Base-by-base conservation (phyloP, 2,888 invertebrate species). In the Drosophila anomalata region DNA sequence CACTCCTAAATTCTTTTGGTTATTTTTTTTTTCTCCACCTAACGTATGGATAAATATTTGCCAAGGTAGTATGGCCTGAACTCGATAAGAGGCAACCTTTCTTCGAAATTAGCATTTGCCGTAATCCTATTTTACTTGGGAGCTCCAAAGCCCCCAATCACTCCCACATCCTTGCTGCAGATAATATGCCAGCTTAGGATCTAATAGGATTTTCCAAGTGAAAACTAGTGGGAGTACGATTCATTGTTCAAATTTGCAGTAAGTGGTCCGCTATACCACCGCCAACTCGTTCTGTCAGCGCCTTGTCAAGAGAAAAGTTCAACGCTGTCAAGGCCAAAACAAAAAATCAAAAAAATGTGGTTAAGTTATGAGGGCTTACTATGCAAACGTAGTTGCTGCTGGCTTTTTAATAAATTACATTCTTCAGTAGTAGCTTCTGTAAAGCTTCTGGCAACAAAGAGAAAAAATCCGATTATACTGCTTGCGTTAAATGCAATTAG, bases 401-500 rank as follows among this genome's bases (percentile, higher is more conserved):
- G 46, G 58, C 22, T 22, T 5, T 29, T 44, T 42, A 31, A 62
- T 50, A 62, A 62, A 60, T 50, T 9, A 42, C 36, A 51, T 51
- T 63, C 48, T 61, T 61, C 22, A 63, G 14, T 44, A 20, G 29
- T 8, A 29, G 29, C 22, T 41, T n/a, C 14, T n/a, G n/a, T 8
- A 29, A 29, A 31, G 9, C 29, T 26, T 29, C 8, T 8, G 26
- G 26, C 26, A 29, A 29, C 26, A 29, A 5, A 33, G 12, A 33
- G 33, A 5, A 33, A 20, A n/a, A 29, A 31, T 52, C n/a, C 22
- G 17, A 33, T 63, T 62, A 52, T 39, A 42, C 36, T 24, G 6
- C 41, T 14, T 41, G 9, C 14, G 41, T 12, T 14, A 11, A 48
- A 46, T 58, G 57, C 55, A 65, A 66, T 66, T 65, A 65, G 65